phyloP scores from a whole-genome alignment of 2,888 invertebrate genomes.

The Stenichneumon culpator region DNA sequence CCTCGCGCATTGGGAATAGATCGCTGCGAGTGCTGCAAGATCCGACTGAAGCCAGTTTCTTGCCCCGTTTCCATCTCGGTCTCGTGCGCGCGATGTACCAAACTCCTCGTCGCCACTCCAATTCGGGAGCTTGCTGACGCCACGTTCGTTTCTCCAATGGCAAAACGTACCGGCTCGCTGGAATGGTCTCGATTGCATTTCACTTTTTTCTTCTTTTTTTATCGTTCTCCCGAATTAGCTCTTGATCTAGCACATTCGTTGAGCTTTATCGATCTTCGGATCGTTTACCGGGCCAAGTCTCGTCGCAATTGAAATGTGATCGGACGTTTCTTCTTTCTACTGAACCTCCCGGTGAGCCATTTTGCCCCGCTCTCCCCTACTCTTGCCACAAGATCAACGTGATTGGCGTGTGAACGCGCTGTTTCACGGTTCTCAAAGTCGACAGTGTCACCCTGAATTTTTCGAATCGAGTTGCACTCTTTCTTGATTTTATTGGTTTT shows the following conservation, averaged over 20 bases:
- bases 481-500: too few species aligned
- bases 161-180: not conserved
- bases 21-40: not conserved
- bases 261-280: not conserved
- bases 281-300: not conserved
- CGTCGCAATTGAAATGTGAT: too few species aligned
- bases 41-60: slow-evolving; percentile 15
- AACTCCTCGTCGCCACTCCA: not conserved
- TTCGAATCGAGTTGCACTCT: too few species aligned
- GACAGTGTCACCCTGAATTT: too few species aligned
- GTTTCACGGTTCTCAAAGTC: too few species aligned
- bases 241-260: not conserved
- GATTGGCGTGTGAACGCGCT: too few species aligned
- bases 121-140: not conserved
- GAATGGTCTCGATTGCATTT: not conserved
- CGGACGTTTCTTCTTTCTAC: too few species aligned
- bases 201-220: not conserved
- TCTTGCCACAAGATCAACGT: too few species aligned
- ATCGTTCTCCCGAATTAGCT: not conserved
- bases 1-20: slow-evolving; percentile 10
- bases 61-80: slow-evolving; percentile 8
- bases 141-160: not conserved
- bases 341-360: too few species aligned
- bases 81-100: slow-evolving; percentile 5
- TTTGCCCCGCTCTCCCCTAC: too few species aligned